Conservation (phyloP, 2,888 invertebrate species). For the Boloria euphrosyne region DNA sequence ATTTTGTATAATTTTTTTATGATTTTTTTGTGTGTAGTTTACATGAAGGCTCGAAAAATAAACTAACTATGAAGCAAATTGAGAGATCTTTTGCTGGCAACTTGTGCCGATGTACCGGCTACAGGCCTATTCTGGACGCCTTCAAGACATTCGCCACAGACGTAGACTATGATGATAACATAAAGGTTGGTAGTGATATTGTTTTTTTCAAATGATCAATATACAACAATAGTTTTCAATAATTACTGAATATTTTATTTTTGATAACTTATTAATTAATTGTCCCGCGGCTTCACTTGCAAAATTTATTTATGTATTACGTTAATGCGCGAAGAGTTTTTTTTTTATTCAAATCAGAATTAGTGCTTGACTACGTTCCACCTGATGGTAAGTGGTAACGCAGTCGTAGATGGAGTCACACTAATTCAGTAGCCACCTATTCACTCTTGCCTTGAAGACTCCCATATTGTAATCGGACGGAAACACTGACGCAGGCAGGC, state of each 20-base stretch:
- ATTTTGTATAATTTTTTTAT: background rate
- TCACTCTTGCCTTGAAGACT: no score
- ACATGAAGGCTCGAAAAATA: conserved; percentile 64
- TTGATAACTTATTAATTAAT: no score
- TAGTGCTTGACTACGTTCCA: no score
- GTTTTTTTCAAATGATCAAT: no score
- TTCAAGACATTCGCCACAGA: conserved; percentile 88
- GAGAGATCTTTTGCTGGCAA: conserved; percentile 90
- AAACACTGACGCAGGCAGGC: no score
- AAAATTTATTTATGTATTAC: background rate
- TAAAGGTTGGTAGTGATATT: conserved; percentile 63
- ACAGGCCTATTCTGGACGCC: conserved; percentile 89
- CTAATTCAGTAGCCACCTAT: no score
- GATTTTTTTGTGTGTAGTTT: conserved; percentile 58
- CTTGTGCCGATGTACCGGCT: conserved; percentile 91
- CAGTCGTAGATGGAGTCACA: no score
- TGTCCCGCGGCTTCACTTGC: no score
- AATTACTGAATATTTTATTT: background rate
- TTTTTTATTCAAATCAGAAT: no score
- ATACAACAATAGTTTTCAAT: background rate
- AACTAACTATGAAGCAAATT: conserved; percentile 83
- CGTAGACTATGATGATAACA: conserved; percentile 71
- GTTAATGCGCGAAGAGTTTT: no score
- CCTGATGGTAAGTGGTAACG: no score
- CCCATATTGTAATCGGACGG: no score